phyloP scores from a whole-genome alignment of 2,797 vertebrate species.

The Antrozous pallidus region DNA sequence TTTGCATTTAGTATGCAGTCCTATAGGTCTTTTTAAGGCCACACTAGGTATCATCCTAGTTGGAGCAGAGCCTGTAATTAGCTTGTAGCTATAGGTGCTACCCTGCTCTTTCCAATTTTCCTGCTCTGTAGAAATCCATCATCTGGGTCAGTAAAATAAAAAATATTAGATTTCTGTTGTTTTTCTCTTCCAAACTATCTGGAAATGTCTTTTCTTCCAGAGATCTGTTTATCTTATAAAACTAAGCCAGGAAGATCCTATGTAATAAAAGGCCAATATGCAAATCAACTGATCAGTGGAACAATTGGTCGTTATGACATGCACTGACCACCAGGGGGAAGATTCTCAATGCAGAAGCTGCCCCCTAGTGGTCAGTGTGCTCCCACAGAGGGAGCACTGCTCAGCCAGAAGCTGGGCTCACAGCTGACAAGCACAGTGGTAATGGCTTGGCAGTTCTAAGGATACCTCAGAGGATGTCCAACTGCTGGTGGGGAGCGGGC shows the following conservation, averaged over 20 bases:
- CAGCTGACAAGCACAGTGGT: accelerated
- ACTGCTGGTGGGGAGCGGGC: no score
- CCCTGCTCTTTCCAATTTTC: not conserved
- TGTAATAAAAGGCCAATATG: no score
- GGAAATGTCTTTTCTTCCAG: not conserved
- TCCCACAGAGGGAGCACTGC: no score
- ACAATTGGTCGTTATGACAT: no score
- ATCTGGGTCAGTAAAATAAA: not conserved
- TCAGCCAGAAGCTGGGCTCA: no score
- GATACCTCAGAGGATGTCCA: no score
- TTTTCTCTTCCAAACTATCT: not conserved
- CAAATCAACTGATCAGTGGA: no score
- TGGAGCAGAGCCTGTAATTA: not conserved
- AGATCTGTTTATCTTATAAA: constrained; percentile 1
- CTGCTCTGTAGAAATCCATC: not conserved
- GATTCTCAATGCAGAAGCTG: no score
- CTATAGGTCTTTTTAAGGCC: not conserved
- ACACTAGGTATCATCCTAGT: not conserved
- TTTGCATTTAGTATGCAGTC: not conserved
- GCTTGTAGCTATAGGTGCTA: not conserved
- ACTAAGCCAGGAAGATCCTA: not conserved
- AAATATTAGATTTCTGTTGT: not conserved
- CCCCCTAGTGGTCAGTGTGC: no score
- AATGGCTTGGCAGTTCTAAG: no score
- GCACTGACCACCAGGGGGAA: no score